Base-by-base conservation (phyloP, 2,888 invertebrate species). In the Drosophila cracens region DNA sequence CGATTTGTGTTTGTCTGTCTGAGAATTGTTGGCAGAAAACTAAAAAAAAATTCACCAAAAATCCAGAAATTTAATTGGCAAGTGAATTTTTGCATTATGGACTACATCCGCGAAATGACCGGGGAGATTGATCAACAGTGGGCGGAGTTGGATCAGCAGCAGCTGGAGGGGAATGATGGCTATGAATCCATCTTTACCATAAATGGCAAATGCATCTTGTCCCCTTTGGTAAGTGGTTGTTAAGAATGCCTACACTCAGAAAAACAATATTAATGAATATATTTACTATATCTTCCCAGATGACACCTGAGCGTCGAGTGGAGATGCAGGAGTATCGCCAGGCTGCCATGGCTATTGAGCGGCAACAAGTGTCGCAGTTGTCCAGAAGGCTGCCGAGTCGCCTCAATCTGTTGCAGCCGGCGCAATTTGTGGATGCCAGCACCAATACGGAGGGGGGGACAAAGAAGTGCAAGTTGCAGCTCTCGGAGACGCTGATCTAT, bases 401-500 rank as follows among this genome's bases (percentile, higher is more conserved):
- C 10, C 5, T 36, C 18, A n/a, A 18, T 3, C 18, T 18, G 5
- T 31, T 29, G 10, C 51, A n/a, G 4, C 4, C 34, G n/a, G 8
- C 25, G 38, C 16, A 48, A 11, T 38, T 43, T 21, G 21, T 27
- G 34, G 69, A 81, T 65, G 83, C 69, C 57, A 63, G 83, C 60
- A 83, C 83, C 25, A 80, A 66, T 18, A 82, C 74, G n/a, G 74
- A 68, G 27, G 1, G 1, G 0, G 16, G 18, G 0, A 2, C n/a
- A 2, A 10, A n/a, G 21, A 72, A 31, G 21, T 78, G 82, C 40
- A 31, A 53, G 21, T 57, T 90, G n/a, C 65, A 74, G 13, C 18
- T 49, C 8, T 85, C 88, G 0, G 61, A 85, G 46, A 87, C 83
- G 0, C 29, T 78, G 46, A 74, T 85, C 72, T 82, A 71, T 31